Base-by-base conservation (phyloP, 64 coral and sea anemone species). In the Hydrozoanthus tunicans region DNA sequence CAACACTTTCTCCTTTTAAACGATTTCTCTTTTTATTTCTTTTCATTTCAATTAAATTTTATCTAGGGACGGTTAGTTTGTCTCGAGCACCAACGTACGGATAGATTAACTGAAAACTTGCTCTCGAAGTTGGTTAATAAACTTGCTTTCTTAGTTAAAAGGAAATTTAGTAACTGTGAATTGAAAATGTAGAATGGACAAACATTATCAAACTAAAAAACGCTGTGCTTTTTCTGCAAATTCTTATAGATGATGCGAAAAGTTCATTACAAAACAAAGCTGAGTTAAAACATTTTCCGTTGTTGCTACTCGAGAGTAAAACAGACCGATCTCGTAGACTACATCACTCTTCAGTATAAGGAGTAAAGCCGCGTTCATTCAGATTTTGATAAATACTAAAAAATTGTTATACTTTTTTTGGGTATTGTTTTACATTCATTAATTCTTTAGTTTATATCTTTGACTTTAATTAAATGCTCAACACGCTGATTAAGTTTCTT, bases 211-310 rank as follows among this genome's bases (percentile, higher is more conserved):
- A 43, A 43, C 32, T 43, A 43, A 43, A 43, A 43, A 32, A 13
- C 72, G 10, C 9, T 51, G 9, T 52, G 9, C 53, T 52, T 2
- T 51, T 52, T 3, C 10, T 76, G 5, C n/a, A 76, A 25, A 32
- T 14, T 59, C 4, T 27, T 12, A 23, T 14, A 58, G 4, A 73
- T 61, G 14, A 23, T 74, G 56, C 69, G 61, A 88, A 88, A 59
- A 6, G 11, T 12, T 25, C 8, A 74, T 88, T 88, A 70, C 13
- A 60, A 17, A 88, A 88, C 84, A 88, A 88, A 73, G 43, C 72
- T 24, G 51, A 17, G 54, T 88, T 8, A 74, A 51, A 51, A 83
- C 8, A 59, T 17, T n/a, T 59, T 73, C 4, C 26, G 11, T 13
- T 13, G 68, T 88, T 88, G 56, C 64, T 73, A 59, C 68, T 86